Percentiles rank a stretch among this genome's conserved stretches.
These are phyloP conservation scores for Emesis castigata DNA, from an alignment of 2,888 invertebrate species.

Conservation along the genomic window DNA sequence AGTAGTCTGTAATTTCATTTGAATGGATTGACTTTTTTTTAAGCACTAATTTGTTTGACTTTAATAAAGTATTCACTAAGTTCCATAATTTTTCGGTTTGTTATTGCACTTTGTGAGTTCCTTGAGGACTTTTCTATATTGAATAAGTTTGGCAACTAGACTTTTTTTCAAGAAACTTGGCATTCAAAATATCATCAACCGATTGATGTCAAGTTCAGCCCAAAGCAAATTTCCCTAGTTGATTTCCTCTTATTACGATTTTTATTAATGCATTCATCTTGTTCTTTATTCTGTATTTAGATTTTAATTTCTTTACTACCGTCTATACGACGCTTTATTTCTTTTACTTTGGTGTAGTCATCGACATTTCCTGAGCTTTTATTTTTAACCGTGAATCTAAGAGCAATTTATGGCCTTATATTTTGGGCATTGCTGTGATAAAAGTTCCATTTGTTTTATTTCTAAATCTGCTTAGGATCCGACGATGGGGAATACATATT, in stretches of 20 bases:
- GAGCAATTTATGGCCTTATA: slow-evolving; percentile 55
- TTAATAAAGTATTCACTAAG: background rate
- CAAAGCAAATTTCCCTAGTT: background rate
- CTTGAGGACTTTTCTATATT: too few species aligned
- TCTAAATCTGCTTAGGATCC: slow-evolving; percentile 27
- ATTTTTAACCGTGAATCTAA: background rate
- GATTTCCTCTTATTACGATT: slow-evolving; percentile 23
- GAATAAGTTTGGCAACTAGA: background rate
- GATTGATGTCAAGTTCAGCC: background rate
- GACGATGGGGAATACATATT: slow-evolving; percentile 21
- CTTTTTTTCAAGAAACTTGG: background rate
- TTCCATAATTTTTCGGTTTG: background rate
- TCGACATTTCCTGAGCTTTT: background rate
- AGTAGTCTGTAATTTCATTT: background rate
- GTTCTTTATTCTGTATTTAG: slow-evolving; percentile 3
- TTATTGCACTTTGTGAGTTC: background rate
- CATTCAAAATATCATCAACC: background rate
- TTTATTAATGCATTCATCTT: background rate
- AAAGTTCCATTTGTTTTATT: slow-evolving; percentile 28
- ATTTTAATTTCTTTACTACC: slow-evolving; percentile 41
- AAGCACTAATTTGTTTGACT: background rate
- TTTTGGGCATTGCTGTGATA: slow-evolving; percentile 21
- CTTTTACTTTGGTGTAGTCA: slow-evolving; percentile 12
- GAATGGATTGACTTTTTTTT: too few species aligned
- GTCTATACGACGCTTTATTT: background rate